Percentiles rank a stretch among this genome's conserved stretches.
These are phyloP conservation scores for Dynastes hyllus DNA, from an alignment of 2,888 invertebrate genomes.

Conservation along the genomic window DNA sequence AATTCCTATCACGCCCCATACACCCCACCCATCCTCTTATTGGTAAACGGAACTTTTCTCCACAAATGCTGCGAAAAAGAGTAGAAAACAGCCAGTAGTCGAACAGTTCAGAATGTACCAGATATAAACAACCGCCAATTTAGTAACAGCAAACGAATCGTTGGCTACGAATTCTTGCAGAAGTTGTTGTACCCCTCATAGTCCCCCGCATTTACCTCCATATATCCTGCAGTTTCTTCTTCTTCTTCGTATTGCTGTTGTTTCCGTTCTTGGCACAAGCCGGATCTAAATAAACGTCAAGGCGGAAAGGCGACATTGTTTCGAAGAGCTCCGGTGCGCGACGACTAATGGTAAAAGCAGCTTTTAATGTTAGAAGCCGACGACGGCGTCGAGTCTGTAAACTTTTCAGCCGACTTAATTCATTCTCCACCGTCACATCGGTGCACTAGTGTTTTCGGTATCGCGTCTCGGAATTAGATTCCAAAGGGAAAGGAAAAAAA, in stretches of 20 bases:
- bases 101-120: constrained; percentile 5
- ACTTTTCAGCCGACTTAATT: constrained; percentile 63
- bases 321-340: constrained; percentile 56
- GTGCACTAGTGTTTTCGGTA: constrained; percentile 13
- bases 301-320: constrained; percentile 56
- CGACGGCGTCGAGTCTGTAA: constrained; percentile 62
- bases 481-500: too few relatives aligned
- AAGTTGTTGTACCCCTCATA: not conserved
- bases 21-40: not conserved
- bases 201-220: too few relatives aligned
- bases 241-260: constrained; percentile 15
- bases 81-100: not conserved
- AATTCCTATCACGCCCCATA: not conserved
- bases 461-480: not conserved
- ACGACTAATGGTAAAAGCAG: constrained; percentile 60
- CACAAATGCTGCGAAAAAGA: not conserved
- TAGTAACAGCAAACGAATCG: constrained; percentile 6
- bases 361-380: constrained; percentile 62
- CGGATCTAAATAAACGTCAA: constrained; percentile 58
- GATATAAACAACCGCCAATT: constrained; percentile 47
- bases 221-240: not conserved
- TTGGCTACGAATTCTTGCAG: not conserved
- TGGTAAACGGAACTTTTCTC: not conserved
- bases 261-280: constrained; percentile 25
- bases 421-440: constrained; percentile 53